Percentiles rank a stretch among this genome's conserved stretches.
Evolutionary conservation across 2,113 vertebrate species (phyloP).

Genomic region (Diadophis punctatus): DNA sequence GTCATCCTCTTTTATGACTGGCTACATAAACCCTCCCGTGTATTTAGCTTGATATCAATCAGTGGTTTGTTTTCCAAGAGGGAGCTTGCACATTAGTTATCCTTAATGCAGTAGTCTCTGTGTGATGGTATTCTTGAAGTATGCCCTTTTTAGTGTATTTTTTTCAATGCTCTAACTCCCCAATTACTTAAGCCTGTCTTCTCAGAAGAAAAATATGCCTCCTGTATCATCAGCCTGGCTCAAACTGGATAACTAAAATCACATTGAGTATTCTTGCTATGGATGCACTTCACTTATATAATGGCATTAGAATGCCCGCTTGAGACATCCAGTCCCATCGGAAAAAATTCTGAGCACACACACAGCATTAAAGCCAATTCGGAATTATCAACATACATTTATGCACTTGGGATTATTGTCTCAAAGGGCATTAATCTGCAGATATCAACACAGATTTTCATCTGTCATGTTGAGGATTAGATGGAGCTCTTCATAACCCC

Average conservation of each 20-base stretch:
- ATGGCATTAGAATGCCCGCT: neutral
- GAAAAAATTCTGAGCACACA: neutral
- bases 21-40: neutral
- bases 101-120: neutral
- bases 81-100: neutral
- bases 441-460: neutral
- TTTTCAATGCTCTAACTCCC: neutral
- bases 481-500: neutral
- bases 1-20: neutral
- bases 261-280: neutral
- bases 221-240: too few relatives aligned
- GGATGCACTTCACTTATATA: neutral
- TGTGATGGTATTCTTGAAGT: neutral
- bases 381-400: neutral
- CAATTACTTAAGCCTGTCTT: neutral
- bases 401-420: neutral
- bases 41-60: neutral
- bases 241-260: neutral
- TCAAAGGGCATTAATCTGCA: neutral
- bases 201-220: neutral
- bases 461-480: neutral
- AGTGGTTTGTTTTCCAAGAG: neutral
- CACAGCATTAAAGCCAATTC: neutral
- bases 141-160: neutral
- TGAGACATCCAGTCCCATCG: neutral